Evolutionary conservation across 64 coral and sea anemone species (phyloP).

Genomic region (Montipora cactus): DNA sequence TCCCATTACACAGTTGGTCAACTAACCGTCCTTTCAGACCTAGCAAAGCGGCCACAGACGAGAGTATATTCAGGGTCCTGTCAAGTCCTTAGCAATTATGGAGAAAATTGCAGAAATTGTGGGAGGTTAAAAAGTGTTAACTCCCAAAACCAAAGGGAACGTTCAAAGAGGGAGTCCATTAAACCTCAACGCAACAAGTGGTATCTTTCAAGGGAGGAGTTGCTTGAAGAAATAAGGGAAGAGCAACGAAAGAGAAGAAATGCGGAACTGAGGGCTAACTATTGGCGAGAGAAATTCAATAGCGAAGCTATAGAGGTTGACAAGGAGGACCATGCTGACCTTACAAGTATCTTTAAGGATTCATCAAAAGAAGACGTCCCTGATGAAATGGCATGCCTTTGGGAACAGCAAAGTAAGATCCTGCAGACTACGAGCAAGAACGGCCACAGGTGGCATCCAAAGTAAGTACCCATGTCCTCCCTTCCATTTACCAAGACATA

Average conservation of each 20-base stretch:
- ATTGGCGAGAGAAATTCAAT: slow-evolving; percentile 17
- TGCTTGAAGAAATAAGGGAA: background rate
- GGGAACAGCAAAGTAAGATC: slow-evolving; percentile 39
- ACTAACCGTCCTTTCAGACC: too few species aligned
- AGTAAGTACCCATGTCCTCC: background rate
- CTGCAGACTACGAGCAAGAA: background rate
- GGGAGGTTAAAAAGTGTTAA: too few species aligned
- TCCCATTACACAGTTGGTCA: too few species aligned
- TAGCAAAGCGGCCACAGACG: too few species aligned
- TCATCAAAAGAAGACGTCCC: slow-evolving; percentile 26
- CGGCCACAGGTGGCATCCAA: background rate
- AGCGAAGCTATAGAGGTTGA: slow-evolving; percentile 23
- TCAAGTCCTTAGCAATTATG: too few species aligned
- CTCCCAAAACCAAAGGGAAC: too few species aligned
- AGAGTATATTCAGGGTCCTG: too few species aligned
- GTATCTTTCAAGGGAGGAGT: slow-evolving; percentile 42
- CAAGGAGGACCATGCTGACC: slow-evolving; percentile 25
- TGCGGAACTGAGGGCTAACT: slow-evolving; percentile 20
- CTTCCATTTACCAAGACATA: too few species aligned
- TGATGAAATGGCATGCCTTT: slow-evolving; percentile 44
- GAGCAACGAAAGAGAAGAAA: slow-evolving; percentile 20
- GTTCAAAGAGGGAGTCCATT: too few species aligned
- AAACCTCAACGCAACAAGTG: slow-evolving; percentile 16
- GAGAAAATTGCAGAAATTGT: too few species aligned
- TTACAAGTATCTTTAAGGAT: background rate